Evolutionary conservation across 2,113 vertebrate species (phyloP).

Genomic region (Prolemur simus): DNA sequence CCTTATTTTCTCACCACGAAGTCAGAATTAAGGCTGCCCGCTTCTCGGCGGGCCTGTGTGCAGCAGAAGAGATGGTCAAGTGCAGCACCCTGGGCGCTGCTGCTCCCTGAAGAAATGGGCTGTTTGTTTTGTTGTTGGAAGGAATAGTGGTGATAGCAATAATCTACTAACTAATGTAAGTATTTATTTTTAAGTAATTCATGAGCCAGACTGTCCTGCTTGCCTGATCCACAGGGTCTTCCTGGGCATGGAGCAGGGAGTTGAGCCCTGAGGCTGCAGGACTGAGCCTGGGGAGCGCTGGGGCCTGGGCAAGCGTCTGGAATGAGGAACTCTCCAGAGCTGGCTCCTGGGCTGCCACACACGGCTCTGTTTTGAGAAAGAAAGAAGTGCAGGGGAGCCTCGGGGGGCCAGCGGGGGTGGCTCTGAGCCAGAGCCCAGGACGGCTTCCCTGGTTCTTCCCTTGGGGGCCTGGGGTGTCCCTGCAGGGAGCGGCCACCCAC

Average conservation of each 20-base stretch:
- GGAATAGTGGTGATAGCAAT: background rate
- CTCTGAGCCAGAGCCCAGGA: background rate
- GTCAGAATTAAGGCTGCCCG: background rate
- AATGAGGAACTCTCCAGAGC: background rate
- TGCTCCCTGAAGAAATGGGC: too few species aligned
- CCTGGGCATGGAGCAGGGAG: background rate
- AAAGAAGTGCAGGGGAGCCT: too few species aligned
- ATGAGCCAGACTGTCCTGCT: background rate
- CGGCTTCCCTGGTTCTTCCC: too few species aligned
- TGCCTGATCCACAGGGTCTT: background rate
- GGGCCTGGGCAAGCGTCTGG: background rate
- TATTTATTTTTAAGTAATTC: background rate
- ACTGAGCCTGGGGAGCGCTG: rapidly evolving
- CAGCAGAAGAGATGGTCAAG: background rate
- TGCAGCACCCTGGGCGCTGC: background rate
- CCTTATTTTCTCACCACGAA: background rate
- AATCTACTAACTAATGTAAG: background rate
- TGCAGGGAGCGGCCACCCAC: background rate
- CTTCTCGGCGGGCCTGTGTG: background rate
- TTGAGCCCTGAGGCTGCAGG: background rate
- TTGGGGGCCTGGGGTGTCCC: background rate
- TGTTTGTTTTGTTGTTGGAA: background rate
- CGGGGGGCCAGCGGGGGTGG: background rate
- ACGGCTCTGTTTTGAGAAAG: background rate
- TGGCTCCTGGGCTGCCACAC: too few species aligned